A percentile compares a stretch with the other conserved stretches of the same genome.
These are phyloP conservation scores for Eupeodes latifasciatus DNA, from an alignment of 2,888 invertebrate species.

Conservation along the genomic window DNA sequence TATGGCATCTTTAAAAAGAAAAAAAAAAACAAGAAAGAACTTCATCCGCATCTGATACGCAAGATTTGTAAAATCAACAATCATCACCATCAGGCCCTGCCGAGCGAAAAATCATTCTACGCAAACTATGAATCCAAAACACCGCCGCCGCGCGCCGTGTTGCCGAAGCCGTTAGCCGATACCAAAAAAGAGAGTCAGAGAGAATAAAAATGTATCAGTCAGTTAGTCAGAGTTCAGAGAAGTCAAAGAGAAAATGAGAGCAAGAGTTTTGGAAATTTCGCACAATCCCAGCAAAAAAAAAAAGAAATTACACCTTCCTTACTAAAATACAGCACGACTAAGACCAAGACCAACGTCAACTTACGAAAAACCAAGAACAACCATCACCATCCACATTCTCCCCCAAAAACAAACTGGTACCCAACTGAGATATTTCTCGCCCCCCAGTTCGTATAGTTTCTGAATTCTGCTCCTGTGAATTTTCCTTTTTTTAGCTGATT, in stretches of 20 bases:
- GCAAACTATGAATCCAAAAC: slow-evolving; percentile 3
- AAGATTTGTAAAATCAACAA: slow-evolving; percentile 55
- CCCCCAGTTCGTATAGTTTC: slow-evolving; percentile 7
- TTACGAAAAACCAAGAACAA: not conserved
- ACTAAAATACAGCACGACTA: not conserved
- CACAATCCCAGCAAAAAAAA: not conserved
- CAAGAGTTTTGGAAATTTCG: slow-evolving; percentile 10
- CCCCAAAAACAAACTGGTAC: slow-evolving; percentile 1
- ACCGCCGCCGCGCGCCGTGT: too few relatives aligned
- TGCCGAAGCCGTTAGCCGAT: not conserved
- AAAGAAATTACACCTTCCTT: slow-evolving; percentile 4
- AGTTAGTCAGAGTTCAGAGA: not conserved
- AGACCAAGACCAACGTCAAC: not conserved
- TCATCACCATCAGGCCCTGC: slow-evolving; percentile 6
- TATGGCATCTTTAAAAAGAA: slow-evolving; percentile 16
- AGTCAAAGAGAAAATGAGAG: not conserved
- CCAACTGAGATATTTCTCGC: slow-evolving; percentile 24
- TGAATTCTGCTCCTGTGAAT: slow-evolving; percentile 29
- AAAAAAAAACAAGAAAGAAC: slow-evolving; percentile 23
- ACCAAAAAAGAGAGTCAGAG: slow-evolving; percentile 10
- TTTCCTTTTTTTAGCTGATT: slow-evolving; percentile 60
- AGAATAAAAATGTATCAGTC: not conserved
- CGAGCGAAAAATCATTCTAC: slow-evolving; percentile 34
- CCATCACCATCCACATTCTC: not conserved
- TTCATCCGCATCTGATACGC: slow-evolving; percentile 56